Evolutionary conservation across 2,113 vertebrate genomes (phyloP), one percentile per base, ranked within the genome.

Genomic region (Heterochromis multidens): DNA sequence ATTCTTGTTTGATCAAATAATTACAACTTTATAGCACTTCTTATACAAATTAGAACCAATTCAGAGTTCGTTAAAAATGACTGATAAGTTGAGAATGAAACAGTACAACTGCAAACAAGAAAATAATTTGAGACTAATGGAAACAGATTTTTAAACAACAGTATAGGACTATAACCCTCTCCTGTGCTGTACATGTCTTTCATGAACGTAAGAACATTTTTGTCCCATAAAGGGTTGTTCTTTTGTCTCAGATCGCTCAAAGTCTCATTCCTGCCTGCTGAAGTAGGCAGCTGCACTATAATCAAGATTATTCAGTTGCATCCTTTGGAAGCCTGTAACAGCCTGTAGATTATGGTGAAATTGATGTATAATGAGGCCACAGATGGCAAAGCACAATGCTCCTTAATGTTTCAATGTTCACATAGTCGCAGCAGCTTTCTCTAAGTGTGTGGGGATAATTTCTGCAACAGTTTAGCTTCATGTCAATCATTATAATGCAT

Each of bases 311-410:
- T 89, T 90, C 62, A 70, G 21, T 58, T 58, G 84, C 54, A 60
- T 81, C 78, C 77, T 59, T 79, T 31, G 52, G 70, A 81, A 80
- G 82, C 49, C 67, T 54, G 16, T 56, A 74, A 74, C 82, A 76
- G 77, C 46, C 83, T 81, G 65, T 76, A 87, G 63, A 83, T 83
- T 58, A 85, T 49, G 56, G 21, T 81, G 77, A 87, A 70, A 84
- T 56, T 87, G 88, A 83, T 88, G 80, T 58, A 85, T 82, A 85
- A 87, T 58, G 59, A 85, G 81, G 54, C 49, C 65, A 79, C 87
- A 90, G 92, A 93, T 92, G 89, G 86, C 37, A 80, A 92, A 79
- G 78, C 88, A 84, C 84, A 93, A 88, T 86, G 83, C 80, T 81
- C 33, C 82, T 67, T 74, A 83, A 90, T 92, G 46, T 67, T 84